These are phyloP conservation scores for Eupeodes corollae DNA, from an alignment of 1,140 invertebrate species.

Conservation along the genomic window DNA sequence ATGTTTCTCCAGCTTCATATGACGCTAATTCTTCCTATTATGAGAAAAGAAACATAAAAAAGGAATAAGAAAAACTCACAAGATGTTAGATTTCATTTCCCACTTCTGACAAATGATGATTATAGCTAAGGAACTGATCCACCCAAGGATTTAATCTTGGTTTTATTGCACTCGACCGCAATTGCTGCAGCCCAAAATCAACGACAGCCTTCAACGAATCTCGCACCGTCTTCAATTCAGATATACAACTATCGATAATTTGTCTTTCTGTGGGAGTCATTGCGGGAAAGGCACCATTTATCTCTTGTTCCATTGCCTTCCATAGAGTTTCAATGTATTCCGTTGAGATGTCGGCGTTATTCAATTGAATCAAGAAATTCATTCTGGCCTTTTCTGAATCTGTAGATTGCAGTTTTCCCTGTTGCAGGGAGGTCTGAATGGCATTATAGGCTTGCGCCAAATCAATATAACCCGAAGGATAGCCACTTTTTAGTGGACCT, in stretches of 20 bases:
- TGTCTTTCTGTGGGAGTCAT: conserved; percentile 53
- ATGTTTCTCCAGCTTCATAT: conserved; percentile 87
- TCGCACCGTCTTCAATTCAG: conserved; percentile 48
- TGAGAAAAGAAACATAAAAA: conserved; percentile 11
- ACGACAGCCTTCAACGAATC: conserved; percentile 65
- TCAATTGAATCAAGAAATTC: conserved; percentile 55
- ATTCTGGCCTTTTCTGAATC: conserved; percentile 61
- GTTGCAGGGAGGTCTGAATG: conserved; percentile 68
- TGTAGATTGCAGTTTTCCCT: conserved; percentile 66
- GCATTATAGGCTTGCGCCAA: conserved; percentile 69
- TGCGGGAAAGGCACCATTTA: conserved; percentile 47
- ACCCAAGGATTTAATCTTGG: conserved; percentile 78
- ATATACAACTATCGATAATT: conserved; percentile 63
- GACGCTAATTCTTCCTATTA: conserved; percentile 68
- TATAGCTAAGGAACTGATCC: conserved; percentile 65
- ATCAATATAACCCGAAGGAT: conserved; percentile 76
- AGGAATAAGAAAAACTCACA: background rate
- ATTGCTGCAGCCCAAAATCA: conserved; percentile 75
- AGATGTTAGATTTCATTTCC: conserved; percentile 7
- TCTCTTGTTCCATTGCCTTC: conserved; percentile 59
- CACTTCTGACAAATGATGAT: conserved; percentile 74
- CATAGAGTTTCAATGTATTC: conserved; percentile 79
- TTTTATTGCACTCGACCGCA: conserved; percentile 71
- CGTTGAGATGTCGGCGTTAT: conserved; percentile 84
- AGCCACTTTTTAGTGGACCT: conserved; percentile 65